Percentiles rank a stretch among this genome's conserved stretches.
These are phyloP conservation scores for Porites lobata DNA, from an alignment of 92 coral and sea anemone species.

Conservation along the genomic window DNA sequence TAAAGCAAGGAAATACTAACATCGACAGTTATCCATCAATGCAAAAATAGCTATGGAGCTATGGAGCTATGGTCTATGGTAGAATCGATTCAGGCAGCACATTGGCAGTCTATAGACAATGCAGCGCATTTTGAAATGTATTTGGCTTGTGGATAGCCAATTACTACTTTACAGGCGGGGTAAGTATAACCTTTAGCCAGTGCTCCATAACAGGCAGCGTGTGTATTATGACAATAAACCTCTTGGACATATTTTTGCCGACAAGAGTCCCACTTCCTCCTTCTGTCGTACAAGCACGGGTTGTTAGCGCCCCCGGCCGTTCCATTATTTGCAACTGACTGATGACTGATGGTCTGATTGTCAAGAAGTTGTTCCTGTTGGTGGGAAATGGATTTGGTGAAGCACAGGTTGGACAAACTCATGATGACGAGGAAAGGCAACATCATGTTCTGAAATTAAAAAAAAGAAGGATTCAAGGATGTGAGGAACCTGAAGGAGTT, in stretches of 20 bases:
- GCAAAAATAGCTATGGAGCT: too few species aligned
- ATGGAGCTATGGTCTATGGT: too few species aligned
- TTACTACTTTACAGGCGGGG: conserved; percentile 21
- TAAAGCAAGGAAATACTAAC: too few species aligned
- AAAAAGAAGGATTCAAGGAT: background rate
- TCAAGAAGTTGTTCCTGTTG: background rate
- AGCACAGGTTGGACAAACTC: background rate
- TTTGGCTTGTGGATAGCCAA: background rate
- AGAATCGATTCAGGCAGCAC: conserved; percentile 4
- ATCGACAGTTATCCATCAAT: too few species aligned
- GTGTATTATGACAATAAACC: background rate
- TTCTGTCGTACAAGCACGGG: background rate
- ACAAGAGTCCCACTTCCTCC: background rate
- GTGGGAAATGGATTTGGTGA: background rate
- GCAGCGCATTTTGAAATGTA: conserved; percentile 2
- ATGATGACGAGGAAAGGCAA: background rate
- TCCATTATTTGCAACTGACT: background rate
- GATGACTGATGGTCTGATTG: background rate
- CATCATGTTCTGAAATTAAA: background rate
- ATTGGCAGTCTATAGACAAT: conserved; percentile 9
- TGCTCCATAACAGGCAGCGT: background rate
- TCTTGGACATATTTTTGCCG: background rate
- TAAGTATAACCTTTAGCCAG: background rate
- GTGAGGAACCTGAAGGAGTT: too few species aligned
- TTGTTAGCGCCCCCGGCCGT: background rate